A percentile compares a stretch with the other conserved stretches of the same genome.
phyloP scores from a whole-genome alignment of 2,113 vertebrate species.

The Bufo bufo region DNA sequence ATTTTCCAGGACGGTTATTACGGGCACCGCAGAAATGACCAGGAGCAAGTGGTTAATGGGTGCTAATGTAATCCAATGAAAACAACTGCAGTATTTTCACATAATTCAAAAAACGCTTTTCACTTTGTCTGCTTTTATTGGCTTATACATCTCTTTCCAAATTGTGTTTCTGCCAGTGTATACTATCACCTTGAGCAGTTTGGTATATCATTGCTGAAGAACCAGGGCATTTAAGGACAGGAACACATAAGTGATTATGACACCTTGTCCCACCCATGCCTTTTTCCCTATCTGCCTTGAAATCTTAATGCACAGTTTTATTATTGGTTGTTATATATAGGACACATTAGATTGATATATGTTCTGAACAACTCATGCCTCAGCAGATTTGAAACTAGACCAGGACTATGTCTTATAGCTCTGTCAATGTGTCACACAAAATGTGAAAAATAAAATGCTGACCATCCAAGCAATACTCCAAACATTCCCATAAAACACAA shows the following conservation, averaged over 20 bases:
- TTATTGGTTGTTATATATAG: conserved; percentile 24
- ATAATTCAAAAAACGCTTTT: conserved; percentile 51
- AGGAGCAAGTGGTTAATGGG: conserved; percentile 52
- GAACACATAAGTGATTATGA: conserved; percentile 33
- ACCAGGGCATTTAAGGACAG: conserved; percentile 2
- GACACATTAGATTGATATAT: conserved; percentile 22
- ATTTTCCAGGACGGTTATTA: conserved; percentile 38
- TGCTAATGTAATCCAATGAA: conserved; percentile 50
- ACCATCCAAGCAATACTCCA: conserved; percentile 1
- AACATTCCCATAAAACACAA: background rate
- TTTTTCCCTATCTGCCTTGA: background rate
- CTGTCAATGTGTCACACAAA: conserved; percentile 16
- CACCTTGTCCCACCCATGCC: background rate
- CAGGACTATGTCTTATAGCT: background rate
- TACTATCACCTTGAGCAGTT: conserved; percentile 45
- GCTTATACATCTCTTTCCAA: conserved; percentile 48
- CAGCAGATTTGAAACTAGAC: conserved; percentile 13
- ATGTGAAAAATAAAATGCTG: conserved; percentile 16
- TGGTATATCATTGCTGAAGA: background rate
- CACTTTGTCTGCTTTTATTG: conserved; percentile 50
- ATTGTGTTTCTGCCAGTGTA: conserved; percentile 50
- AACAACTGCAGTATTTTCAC: conserved; percentile 49
- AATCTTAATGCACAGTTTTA: background rate
- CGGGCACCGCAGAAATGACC: conserved; percentile 23
- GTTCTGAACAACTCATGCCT: conserved; percentile 3